phyloP scores from a whole-genome alignment of 2,113 vertebrate species.

The Chroicocephalus ridibundus region DNA sequence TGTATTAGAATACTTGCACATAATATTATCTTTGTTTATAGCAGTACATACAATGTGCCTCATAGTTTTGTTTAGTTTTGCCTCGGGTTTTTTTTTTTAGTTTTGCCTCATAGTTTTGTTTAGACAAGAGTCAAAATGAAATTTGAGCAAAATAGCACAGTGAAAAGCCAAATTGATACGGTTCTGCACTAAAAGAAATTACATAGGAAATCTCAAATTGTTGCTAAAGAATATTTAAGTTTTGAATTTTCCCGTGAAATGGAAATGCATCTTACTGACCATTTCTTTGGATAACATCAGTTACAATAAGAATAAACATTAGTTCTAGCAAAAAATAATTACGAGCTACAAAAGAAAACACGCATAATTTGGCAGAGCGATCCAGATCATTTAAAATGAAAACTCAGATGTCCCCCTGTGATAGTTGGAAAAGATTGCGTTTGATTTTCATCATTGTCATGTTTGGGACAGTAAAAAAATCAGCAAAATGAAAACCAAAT shows the following conservation, averaged over 20 bases:
- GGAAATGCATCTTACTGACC: background rate
- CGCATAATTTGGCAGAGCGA: background rate
- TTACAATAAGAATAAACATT: background rate
- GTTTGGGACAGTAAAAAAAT: background rate
- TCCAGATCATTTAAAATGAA: background rate
- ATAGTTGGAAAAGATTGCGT: background rate
- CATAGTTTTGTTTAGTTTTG: background rate
- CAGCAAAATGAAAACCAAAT: background rate
- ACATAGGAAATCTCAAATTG: background rate
- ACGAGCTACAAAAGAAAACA: background rate
- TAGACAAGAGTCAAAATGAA: background rate
- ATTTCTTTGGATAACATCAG: background rate
- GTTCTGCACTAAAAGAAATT: background rate
- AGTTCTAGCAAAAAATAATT: background rate
- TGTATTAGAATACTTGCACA: background rate
- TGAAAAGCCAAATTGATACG: background rate
- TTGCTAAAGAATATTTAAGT: background rate
- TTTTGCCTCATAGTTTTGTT: background rate
- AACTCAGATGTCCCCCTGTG: background rate
- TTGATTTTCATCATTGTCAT: background rate
- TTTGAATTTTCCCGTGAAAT: background rate
- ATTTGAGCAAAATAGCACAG: background rate
- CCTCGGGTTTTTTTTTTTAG: no score
- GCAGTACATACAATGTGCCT: background rate
- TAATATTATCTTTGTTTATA: background rate